These are phyloP conservation scores for Meloe dianella DNA, from an alignment of 2,888 invertebrate species.

Conservation along the genomic window DNA sequence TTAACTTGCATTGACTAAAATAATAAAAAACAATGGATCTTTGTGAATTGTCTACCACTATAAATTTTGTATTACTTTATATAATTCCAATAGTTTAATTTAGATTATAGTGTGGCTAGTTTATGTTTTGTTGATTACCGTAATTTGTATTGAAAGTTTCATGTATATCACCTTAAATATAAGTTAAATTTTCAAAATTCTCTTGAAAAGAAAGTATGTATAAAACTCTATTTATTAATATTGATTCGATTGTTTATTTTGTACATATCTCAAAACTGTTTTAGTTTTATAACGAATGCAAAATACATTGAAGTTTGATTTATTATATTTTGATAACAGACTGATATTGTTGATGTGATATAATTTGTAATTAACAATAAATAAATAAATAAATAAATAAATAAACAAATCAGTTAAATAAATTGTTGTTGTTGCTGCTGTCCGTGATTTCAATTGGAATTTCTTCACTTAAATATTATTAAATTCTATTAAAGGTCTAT, in stretches of 20 bases:
- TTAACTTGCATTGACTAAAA: neutral
- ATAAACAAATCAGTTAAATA: neutral
- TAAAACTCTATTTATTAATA: neutral
- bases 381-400: conserved; percentile 24
- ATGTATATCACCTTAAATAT: too few relatives aligned
- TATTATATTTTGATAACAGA: conserved; percentile 32
- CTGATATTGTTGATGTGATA: conserved; percentile 40
- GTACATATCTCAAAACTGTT: neutral
- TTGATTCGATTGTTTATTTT: neutral
- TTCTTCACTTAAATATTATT: too few relatives aligned
- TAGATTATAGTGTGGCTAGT: neutral
- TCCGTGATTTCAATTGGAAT: too few relatives aligned
- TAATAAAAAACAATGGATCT: neutral
- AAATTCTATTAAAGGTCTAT: too few relatives aligned
- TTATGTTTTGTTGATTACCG: neutral
- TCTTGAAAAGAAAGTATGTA: neutral
- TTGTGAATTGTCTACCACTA: neutral
- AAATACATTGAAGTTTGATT: conserved; percentile 5
- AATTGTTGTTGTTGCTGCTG: neutral
- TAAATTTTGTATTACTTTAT: neutral
- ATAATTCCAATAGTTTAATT: neutral
- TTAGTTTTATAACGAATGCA: neutral
- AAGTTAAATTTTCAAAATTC: conserved; percentile 1
- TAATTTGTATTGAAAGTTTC: conserved; percentile 5
- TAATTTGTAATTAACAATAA: conserved; percentile 26